phyloP scores from a whole-genome alignment of 2,888 invertebrate species.

The Ganaspis brasiliensis region DNA sequence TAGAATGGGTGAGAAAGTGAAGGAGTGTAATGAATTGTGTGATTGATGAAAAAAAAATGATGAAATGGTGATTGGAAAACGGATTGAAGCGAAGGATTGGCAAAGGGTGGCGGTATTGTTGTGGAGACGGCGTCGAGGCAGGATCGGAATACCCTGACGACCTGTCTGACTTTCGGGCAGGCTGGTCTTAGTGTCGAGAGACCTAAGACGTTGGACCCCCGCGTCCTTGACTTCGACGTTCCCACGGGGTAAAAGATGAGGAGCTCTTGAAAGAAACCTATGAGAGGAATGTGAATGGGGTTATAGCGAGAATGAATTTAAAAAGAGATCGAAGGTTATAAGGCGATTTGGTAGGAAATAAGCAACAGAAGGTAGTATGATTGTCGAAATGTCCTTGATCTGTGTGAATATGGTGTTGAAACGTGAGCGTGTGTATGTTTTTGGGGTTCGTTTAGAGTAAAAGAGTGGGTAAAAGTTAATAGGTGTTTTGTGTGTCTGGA shows the following conservation, averaged over 20 bases:
- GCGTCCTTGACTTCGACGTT: neutral
- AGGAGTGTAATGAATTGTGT: no score
- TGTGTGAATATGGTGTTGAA: neutral
- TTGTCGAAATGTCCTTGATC: neutral
- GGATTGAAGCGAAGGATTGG: neutral
- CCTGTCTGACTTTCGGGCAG: neutral
- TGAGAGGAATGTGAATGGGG: no score
- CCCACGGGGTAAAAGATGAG: neutral
- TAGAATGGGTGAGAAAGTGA: neutral
- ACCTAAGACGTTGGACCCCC: neutral
- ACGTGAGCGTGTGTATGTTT: neutral
- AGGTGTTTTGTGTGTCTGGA: neutral
- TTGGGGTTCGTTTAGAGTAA: neutral
- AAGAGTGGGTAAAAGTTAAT: neutral
- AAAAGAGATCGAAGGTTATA: neutral
- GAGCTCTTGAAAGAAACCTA: no score
- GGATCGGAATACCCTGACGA: no score
- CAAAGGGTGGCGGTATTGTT: no score
- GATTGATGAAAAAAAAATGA: no score
- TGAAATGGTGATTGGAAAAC: neutral
- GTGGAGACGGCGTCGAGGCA: no score
- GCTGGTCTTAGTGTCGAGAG: neutral
- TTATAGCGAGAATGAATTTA: no score
- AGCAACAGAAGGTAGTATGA: neutral
- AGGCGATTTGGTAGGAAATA: neutral